A percentile compares a stretch with the other conserved stretches of the same genome.
These are phyloP conservation scores for Cranoglanis bouderius DNA, from an alignment of 2,113 vertebrate genomes.

Conservation along the genomic window DNA sequence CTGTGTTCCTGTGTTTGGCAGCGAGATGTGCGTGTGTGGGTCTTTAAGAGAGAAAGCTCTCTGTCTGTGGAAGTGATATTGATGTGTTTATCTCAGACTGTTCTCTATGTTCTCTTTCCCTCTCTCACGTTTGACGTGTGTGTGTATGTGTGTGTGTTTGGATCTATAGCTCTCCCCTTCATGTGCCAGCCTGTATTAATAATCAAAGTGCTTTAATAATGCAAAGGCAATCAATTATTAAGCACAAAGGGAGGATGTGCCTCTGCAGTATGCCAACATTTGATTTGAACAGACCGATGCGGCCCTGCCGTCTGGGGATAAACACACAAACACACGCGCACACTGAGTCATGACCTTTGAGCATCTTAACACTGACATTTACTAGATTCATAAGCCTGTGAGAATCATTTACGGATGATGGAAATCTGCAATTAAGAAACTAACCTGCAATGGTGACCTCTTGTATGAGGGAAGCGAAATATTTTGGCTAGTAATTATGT, in stretches of 20 bases:
- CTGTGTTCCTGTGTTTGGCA: constrained; percentile 13
- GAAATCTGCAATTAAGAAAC: constrained; percentile 12
- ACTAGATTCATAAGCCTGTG: neutral
- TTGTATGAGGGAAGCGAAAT: neutral
- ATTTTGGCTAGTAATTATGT: constrained; percentile 17
- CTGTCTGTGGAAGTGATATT: constrained; percentile 30
- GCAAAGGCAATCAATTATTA: constrained; percentile 69
- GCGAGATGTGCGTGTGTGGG: neutral
- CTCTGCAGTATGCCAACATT: constrained; percentile 40
- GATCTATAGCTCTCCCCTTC: constrained; percentile 35
- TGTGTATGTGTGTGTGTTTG: constrained; percentile 30
- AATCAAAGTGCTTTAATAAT: constrained; percentile 69
- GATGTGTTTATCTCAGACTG: constrained; percentile 41
- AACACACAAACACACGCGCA: constrained; percentile 36
- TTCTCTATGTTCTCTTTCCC: constrained; percentile 15
- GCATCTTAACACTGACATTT: constrained; percentile 42
- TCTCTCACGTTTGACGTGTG: constrained; percentile 30
- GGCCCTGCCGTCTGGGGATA: constrained; percentile 11
- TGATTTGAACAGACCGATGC: constrained; percentile 44
- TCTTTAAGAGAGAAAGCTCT: constrained; percentile 22
- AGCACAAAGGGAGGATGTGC: constrained; percentile 49
- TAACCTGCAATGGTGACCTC: constrained; percentile 7
- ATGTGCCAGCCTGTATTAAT: constrained; percentile 60
- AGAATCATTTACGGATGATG: constrained; percentile 37
- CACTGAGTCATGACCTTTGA: constrained; percentile 41